These are phyloP conservation scores for Netelia fuscicornis DNA, from an alignment of 2,888 invertebrate species.

Conservation along the genomic window DNA sequence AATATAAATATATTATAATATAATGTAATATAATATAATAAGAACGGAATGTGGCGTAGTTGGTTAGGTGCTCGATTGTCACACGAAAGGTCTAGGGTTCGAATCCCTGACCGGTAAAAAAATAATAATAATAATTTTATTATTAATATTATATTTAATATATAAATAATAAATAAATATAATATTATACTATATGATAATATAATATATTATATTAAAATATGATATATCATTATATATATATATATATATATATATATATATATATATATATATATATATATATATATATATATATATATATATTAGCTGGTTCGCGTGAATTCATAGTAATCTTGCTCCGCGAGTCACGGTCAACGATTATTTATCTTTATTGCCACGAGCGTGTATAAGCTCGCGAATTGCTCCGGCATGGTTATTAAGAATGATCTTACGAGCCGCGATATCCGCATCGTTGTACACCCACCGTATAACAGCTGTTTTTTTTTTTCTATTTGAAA, in stretches of 20 bases:
- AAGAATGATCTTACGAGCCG: constrained; percentile 50
- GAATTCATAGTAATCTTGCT: constrained; percentile 45
- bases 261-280: background rate
- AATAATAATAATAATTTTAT: no score
- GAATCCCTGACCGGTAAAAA: no score
- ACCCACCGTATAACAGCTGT: constrained; percentile 14
- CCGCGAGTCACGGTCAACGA: constrained; percentile 47
- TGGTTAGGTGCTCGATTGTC: no score
- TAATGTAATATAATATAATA: no score
- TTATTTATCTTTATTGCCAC: constrained; percentile 63
- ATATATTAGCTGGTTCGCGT: background rate
- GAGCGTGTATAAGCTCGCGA: constrained; percentile 16
- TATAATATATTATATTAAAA: no score
- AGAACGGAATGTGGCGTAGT: no score
- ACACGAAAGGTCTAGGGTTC: no score
- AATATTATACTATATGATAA: no score
- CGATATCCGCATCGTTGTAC: constrained; percentile 44
- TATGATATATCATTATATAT: no score
- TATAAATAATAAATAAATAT: background rate
- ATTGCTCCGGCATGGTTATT: constrained; percentile 50
- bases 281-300: background rate
- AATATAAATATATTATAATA: no score
- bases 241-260: background rate
- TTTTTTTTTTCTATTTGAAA: background rate
- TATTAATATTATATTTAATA: no score